These are phyloP conservation scores for Mustela lutreola DNA, from an alignment of 2,113 vertebrate genomes.

Conservation along the genomic window DNA sequence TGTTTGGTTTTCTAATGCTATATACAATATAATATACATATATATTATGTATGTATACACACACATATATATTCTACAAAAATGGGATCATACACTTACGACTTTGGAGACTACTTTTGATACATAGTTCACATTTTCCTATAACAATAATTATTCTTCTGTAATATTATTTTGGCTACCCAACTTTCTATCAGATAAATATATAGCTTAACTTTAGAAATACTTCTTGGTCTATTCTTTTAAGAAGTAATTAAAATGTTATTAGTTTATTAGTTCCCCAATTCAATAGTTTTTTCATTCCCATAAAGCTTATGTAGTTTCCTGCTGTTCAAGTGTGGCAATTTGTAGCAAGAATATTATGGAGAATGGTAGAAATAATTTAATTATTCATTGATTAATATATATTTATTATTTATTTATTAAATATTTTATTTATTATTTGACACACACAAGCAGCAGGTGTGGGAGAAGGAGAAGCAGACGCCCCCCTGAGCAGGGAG, in stretches of 20 bases:
- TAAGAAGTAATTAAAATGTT: slow-evolving; percentile 18
- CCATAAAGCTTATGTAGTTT: slow-evolving; percentile 33
- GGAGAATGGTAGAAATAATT: slow-evolving; percentile 8
- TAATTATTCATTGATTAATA: background rate
- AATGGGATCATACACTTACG: background rate
- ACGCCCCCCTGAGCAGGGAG: background rate
- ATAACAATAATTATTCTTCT: background rate
- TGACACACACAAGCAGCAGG: background rate
- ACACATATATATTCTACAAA: background rate
- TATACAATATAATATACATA: background rate
- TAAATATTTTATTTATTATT: background rate
- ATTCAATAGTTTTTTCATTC: background rate
- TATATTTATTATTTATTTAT: background rate
- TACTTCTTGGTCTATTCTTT: slow-evolving; percentile 18
- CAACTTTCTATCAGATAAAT: background rate
- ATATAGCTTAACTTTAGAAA: background rate
- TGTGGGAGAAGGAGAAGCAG: background rate
- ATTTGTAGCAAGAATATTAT: background rate
- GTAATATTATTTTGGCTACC: background rate
- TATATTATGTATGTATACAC: background rate
- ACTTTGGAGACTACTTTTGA: slow-evolving; percentile 18
- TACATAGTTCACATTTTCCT: background rate
- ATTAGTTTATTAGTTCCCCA: background rate
- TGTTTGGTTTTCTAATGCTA: background rate
- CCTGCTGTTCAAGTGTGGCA: background rate